Base-by-base conservation (phyloP, 2,113 vertebrate species). In the Larimichthys polyactis region DNA sequence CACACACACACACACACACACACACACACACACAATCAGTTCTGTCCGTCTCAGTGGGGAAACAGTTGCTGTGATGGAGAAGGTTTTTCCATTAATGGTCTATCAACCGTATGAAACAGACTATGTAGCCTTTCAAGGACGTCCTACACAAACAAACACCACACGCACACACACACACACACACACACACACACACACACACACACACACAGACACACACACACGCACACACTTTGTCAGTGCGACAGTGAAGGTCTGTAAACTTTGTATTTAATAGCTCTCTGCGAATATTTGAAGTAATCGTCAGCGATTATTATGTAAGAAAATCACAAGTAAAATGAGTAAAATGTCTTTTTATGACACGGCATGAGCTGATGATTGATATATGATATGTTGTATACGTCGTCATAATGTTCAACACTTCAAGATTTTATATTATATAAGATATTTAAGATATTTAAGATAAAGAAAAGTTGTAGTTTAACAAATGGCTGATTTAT, bases 81-180 rank as follows among this genome's bases (percentile, higher is more conserved):
- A 16, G 46, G 14, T 27, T 78, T 75, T 75, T 57, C 24, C 14
- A 32, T 70, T 27, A 59, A 75, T 60, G 71, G 46, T 83, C 71
- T 48, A 60, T 76, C 57, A 85, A 27, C 67, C 77, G 69, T n/a
- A 36, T 52, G 67, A 79, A 78, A 82, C 80, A 79, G 78, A 2
- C 64, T 29, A 20, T 75, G 84, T 15, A 54, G 75, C 43, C 55
- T 67, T 75, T 40, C 80, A 87, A 86, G 80, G 79, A 83, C 65
- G 67, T 69, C 55, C n/a, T n/a, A 63, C 59, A 79, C 51, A 57
- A 14, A 73, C n/a, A 74, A 8, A 71, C 68, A 63, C 40, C 64
- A 57, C 54, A 5, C 43, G 9, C 66, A 69, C 66, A 60, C 10
- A 62, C 58, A 79, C 55, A 51, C 4, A 73, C 27, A 57, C 40